Base-by-base conservation (phyloP, 2,797 vertebrate species). In the Alectoris magna region DNA sequence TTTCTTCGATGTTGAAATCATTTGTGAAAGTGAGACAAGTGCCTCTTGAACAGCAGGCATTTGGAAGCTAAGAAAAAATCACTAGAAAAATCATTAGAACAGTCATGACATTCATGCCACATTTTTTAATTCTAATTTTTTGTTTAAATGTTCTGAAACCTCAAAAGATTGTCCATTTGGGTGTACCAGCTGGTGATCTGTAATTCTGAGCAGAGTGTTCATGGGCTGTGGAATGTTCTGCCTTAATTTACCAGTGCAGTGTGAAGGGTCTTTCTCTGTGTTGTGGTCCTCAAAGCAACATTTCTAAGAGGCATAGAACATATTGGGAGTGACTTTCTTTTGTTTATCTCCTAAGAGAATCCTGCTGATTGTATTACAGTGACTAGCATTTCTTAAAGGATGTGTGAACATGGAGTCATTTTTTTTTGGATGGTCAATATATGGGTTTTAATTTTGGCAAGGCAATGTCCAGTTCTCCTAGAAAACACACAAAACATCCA, bases 31-130 rank as follows among this genome's bases (percentile, higher is more conserved):
- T 55, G 21, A 93, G 51, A 23, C 22, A 89, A 71, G 41, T 91
- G 73, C 59, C 27, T 91, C 46, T 77, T 90, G 78, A 92, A 78
- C 75, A 90, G n/a, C 49, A 84, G 58, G 31, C 15, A 64, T 67
- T 84, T 62, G 53, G 31, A 39, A 88, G 2, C 58, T 88, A 53
- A 80, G 51, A 90, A 91, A 90, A 77, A 43, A 63, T 74, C 18
- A 41, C 16, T 46, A 27, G 82, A 22, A 56, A n/a, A 56, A n/a
- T 56, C 31, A 87, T 66, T 73, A 69, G 7, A 92, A 53, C 19
- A 81, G 19, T 59, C 3, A 3, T 46, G 7, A 16, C 16, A 34
- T 51, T 71, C 3, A 3, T 58, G n/a, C 9, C 13, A 36, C 11
- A 31, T 73, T 84, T 36, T 24, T 63, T 70, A 19, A 70, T 41